Base-by-base conservation (phyloP, 2,888 invertebrate genomes). In the Synanthedon formicaeformis region DNA sequence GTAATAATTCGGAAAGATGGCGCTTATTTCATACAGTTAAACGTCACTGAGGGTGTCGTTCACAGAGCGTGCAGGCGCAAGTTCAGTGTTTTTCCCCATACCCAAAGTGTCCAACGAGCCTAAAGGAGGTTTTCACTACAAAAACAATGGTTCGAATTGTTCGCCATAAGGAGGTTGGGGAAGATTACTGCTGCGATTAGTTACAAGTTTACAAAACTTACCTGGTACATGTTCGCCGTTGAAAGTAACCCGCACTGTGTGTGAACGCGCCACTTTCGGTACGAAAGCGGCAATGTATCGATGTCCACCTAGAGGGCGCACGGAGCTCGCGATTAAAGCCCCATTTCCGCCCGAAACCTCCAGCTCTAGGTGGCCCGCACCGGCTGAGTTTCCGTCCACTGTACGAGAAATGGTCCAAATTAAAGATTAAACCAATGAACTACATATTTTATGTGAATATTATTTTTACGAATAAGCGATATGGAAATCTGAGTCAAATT, bases 311-410 rank as follows among this genome's bases (percentile, higher is more conserved):
- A 97, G 89, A 55, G 96, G 94, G 58, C 94, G 91, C 12, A 99
- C 97, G 53, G 96, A 96, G 64, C 98, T 98, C 8, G 97, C 96
- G 27, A 98, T 97, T 59, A 96, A 92, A 4, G 97, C 95, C 45
- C 97, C 97, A 54, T 81, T 83, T 14, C 81, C 83, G 3, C 81
- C 81, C 69, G 98, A 97, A 8, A 98, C 97, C 59, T 98, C 91
- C 61, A 99, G 94, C 81, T 98, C 98, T 61, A 99, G 84, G 81
- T 98, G 97, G 13, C 98, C 99, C 3, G 97, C 96, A 41, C 98
- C 98, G n/a, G 98, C 98, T 60, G 92, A 91, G 55, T 96, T 94
- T 54, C 98, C 97, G 81, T 99, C 98, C 81, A 99, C 97, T 97
- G 71, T 45, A 52, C 34, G 27, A 50, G 13, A 13, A 55, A 18